These are phyloP conservation scores for Entomobrya proxima DNA, from an alignment of 2,888 invertebrate species.

Conservation along the genomic window DNA sequence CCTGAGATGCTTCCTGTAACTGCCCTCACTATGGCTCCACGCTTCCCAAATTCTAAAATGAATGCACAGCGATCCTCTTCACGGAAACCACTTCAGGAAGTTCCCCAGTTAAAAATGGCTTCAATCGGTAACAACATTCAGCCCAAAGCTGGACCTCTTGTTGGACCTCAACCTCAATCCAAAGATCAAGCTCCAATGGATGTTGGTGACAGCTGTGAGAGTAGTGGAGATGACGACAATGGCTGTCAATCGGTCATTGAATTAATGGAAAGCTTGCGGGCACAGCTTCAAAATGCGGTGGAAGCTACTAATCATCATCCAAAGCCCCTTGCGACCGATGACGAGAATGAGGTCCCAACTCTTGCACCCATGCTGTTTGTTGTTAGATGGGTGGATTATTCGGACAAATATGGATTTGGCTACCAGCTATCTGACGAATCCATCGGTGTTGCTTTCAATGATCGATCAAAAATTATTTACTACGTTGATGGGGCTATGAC, in stretches of 20 bases:
- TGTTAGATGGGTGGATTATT: slow-evolving; percentile 99
- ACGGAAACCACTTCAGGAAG: slow-evolving; percentile 18
- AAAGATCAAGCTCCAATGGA: background rate
- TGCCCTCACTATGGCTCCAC: slow-evolving; percentile 85
- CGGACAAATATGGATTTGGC: slow-evolving; percentile 99
- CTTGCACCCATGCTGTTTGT: slow-evolving; percentile 98
- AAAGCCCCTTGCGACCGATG: slow-evolving; percentile 77
- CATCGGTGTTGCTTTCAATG: slow-evolving; percentile 99
- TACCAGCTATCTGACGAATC: slow-evolving; percentile 99
- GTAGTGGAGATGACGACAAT: background rate
- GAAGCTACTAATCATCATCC: slow-evolving; percentile 75
- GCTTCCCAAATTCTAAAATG: slow-evolving; percentile 82
- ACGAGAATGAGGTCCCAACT: slow-evolving; percentile 96
- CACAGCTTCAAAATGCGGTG: slow-evolving; percentile 21
- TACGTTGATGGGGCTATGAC: slow-evolving; percentile 95
- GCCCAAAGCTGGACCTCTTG: background rate
- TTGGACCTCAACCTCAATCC: background rate
- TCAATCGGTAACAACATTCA: too few species aligned
- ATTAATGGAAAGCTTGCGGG: slow-evolving; percentile 36
- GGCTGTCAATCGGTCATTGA: slow-evolving; percentile 1
- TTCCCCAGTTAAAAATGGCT: background rate
- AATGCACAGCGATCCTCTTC: background rate
- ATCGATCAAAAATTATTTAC: slow-evolving; percentile 95
- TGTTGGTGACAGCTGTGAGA: background rate
- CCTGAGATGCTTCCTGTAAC: slow-evolving; percentile 80